Conservation (phyloP, 2,888 invertebrate genomes). For the Ectemnius cavifrons region DNA sequence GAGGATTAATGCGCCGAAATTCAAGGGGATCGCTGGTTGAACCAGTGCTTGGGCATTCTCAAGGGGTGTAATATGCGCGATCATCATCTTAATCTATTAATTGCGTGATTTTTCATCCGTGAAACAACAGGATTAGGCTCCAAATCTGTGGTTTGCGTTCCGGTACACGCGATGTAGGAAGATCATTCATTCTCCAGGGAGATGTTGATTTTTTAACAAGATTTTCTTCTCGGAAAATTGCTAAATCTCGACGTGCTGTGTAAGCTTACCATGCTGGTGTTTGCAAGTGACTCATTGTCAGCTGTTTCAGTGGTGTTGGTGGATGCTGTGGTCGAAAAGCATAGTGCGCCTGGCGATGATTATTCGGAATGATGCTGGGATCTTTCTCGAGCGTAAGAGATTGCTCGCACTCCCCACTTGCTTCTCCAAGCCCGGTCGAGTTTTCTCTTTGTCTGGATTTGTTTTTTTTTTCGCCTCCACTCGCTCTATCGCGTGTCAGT, state of each 20-base stretch:
- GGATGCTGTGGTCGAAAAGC: too few species aligned
- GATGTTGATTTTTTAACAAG: neutral
- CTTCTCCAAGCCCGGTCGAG: slow-evolving; percentile 32
- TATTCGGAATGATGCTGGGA: slow-evolving; percentile 74
- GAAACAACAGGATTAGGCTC: slow-evolving; percentile 51
- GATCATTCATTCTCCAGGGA: slow-evolving; percentile 17
- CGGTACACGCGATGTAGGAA: neutral
- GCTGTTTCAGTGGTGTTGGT: too few species aligned
- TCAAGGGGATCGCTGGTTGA: neutral
- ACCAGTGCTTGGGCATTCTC: neutral
- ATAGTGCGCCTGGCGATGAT: too few species aligned
- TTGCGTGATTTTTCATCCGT: slow-evolving; percentile 61
- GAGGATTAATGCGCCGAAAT: too few species aligned
- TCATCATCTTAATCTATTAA: slow-evolving; percentile 59
- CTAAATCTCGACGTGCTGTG: neutral
- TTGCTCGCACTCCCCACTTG: slow-evolving; percentile 60
- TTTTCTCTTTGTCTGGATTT: too few species aligned
- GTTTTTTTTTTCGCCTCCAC: too few species aligned
- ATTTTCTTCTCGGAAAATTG: neutral
- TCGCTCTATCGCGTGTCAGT: too few species aligned
- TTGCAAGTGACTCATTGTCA: too few species aligned
- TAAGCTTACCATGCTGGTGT: too few species aligned
- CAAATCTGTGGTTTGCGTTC: neutral
- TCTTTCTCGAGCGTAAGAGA: slow-evolving; percentile 69
- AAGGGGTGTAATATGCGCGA: slow-evolving; percentile 32